Base-by-base conservation (phyloP, 2,113 vertebrate species). In the Anthoscopus minutus region DNA sequence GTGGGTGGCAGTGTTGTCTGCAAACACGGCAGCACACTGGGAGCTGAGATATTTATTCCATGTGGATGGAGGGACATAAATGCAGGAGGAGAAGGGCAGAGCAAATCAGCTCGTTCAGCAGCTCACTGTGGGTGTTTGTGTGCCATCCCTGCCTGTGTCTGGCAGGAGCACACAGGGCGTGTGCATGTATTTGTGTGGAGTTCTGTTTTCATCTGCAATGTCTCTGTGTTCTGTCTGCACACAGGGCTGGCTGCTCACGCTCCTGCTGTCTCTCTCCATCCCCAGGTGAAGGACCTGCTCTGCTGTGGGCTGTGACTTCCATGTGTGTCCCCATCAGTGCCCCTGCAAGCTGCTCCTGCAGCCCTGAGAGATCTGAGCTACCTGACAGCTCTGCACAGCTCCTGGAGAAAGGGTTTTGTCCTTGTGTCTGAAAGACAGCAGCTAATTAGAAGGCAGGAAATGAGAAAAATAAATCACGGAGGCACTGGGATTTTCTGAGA, bases 321-420 rank as follows among this genome's bases (percentile, higher is more conserved):
- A 25, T 0, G 0, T 1, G 1, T 45, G 47, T 50, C 6, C 5
- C 23, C 51, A 27, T 11, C 64, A 73, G 7, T 7, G 23, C 6
- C 60, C 42, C 50, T 67, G 37, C 42, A 60, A 74, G 23, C 22
- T 6, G 24, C 18, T 60, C 65, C 86, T 78, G 33, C 5, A 11
- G 60, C 47, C 25, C 57, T 45, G 35, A 2, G 19, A 57, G 48
- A 28, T 5, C 74, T 1, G 10, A 88, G 66, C 44, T 71, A 8
- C 71, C 79, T 53, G 65, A 28, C 40, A 51, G 51, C 33, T 50
- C 53, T 51, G 31, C 33, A 12, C 38, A 64, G 51, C 61, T 35
- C 82, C 58, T 1, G 8, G 40, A 53, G 5, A 84, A 86, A 67
- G 28, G 20, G 6, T 57, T 69, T 45, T 65, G 45, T 70, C 33